Percentiles rank a stretch among this genome's conserved stretches.
These are phyloP conservation scores for Trichopoda pennipes DNA, from an alignment of 2,888 invertebrate genomes.

Conservation along the genomic window DNA sequence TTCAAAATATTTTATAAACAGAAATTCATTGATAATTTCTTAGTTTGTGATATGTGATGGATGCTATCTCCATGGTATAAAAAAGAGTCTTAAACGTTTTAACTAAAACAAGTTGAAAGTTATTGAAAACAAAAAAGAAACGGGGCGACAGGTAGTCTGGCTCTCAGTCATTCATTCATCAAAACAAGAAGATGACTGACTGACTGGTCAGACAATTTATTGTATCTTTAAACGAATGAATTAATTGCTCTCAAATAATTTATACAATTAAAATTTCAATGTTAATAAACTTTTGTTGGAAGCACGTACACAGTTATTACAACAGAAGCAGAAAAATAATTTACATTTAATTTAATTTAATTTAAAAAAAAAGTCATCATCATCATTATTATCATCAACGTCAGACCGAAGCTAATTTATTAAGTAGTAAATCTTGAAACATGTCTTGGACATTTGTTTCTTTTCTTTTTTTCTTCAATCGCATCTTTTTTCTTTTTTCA, in stretches of 20 bases:
- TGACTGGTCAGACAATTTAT: constrained; percentile 6
- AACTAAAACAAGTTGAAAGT: not conserved
- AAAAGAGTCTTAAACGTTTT: constrained; percentile 3
- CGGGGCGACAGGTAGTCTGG: not conserved
- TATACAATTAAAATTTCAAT: constrained; percentile 49
- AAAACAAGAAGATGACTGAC: not conserved
- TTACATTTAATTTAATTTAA: constrained; percentile 12
- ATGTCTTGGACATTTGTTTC: constrained; percentile 5
- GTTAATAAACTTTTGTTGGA: constrained; percentile 60
- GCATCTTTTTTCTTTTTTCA: not conserved
- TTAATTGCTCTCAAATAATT: constrained; percentile 29
- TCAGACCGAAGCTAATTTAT: constrained; percentile 26
- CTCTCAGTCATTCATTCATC: constrained; percentile 15
- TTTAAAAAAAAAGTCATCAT: constrained; percentile 38
- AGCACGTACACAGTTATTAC: constrained; percentile 16
- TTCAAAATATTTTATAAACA: too few relatives aligned
- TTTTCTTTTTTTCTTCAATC: not conserved
- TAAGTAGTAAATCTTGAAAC: constrained; percentile 38
- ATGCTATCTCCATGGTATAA: too few relatives aligned
- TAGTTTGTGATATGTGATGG: too few relatives aligned
- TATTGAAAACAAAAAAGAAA: not conserved
- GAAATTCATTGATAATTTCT: constrained; percentile 3
- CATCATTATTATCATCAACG: constrained; percentile 1
- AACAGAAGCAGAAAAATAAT: constrained; percentile 20
- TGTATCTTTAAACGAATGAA: constrained; percentile 10